A percentile compares a stretch with the other conserved stretches of the same genome.
phyloP scores from a whole-genome alignment of 2,113 vertebrate species.

The Elephantulus edwardii region DNA sequence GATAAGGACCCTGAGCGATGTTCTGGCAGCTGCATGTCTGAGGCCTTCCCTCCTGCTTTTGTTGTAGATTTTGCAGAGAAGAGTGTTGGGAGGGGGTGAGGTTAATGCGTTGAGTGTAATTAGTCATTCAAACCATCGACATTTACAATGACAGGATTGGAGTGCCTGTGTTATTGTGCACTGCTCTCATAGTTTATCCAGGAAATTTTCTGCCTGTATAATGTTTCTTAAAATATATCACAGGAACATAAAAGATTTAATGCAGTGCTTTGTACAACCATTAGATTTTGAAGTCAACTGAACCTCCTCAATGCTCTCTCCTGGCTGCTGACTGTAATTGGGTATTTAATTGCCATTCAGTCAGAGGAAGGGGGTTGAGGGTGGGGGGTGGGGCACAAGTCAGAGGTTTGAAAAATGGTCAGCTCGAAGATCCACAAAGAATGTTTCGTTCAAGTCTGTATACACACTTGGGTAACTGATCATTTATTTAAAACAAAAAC shows the following conservation, averaged over 20 bases:
- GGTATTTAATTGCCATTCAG: conserved; percentile 60
- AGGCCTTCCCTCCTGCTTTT: conserved; percentile 63
- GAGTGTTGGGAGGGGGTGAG: conserved; percentile 61
- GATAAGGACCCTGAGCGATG: conserved; percentile 35
- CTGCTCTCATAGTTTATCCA: conserved; percentile 70
- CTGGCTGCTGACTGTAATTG: conserved; percentile 65
- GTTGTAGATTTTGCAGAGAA: conserved; percentile 64
- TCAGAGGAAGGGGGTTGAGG: no score
- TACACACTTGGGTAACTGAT: conserved; percentile 52
- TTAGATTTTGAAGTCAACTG: conserved; percentile 76
- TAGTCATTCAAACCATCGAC: conserved; percentile 75
- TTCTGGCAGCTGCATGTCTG: conserved; percentile 62
- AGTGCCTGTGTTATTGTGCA: conserved; percentile 71
- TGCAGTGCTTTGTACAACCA: conserved; percentile 73
- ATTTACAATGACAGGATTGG: conserved; percentile 75
- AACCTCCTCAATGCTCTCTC: conserved; percentile 67
- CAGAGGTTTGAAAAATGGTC: conserved; percentile 60
- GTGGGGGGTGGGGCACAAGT: neutral
- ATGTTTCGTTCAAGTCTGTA: conserved; percentile 53
- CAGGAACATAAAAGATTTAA: conserved; percentile 76
- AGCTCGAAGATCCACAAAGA: conserved; percentile 52
- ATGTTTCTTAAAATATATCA: conserved; percentile 80
- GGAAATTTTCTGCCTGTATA: conserved; percentile 77
- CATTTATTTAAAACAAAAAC: conserved; percentile 60
- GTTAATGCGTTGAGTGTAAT: conserved; percentile 74